Conservation (phyloP, 2,113 vertebrate species). For the Clarias macrocephalus region DNA sequence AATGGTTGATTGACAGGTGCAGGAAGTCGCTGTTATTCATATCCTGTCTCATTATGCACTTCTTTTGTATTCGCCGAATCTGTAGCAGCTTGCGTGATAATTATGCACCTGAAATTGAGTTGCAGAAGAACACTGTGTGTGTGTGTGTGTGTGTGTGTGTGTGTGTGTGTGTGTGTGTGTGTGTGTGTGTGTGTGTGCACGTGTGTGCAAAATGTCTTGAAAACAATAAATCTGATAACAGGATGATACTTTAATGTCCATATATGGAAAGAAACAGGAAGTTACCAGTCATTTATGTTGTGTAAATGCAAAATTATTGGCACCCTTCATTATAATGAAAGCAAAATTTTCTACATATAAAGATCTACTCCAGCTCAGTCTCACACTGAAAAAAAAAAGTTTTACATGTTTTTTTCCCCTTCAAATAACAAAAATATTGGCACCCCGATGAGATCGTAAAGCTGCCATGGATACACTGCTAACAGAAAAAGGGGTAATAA, state of each 20-base stretch:
- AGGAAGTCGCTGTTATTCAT: constrained; percentile 3
- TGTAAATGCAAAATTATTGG: not conserved
- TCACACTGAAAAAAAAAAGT: not conserved
- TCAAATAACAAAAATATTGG: not conserved
- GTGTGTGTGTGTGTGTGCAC: not conserved
- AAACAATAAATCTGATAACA: not conserved
- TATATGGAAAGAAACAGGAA: not conserved
- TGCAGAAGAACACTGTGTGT: not conserved
- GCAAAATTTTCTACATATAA: not conserved
- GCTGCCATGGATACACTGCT: not conserved
- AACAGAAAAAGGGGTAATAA: not conserved
- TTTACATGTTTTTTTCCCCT: not conserved
- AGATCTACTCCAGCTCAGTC: not conserved
- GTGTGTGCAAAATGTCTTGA: not conserved
- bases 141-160: constrained; percentile 1
- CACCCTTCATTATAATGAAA: not conserved
- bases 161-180: not conserved
- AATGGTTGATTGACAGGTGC: constrained; percentile 28
- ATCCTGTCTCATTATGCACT: not conserved
- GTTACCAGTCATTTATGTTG: not conserved
- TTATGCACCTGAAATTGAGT: constrained; percentile 8
- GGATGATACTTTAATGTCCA: not conserved
- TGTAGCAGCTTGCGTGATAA: constrained; percentile 16
- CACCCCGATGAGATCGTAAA: not conserved
- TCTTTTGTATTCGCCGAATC: not conserved